Base-by-base conservation (phyloP, 2,888 invertebrate genomes). In the Drosophila flavopinicola region DNA sequence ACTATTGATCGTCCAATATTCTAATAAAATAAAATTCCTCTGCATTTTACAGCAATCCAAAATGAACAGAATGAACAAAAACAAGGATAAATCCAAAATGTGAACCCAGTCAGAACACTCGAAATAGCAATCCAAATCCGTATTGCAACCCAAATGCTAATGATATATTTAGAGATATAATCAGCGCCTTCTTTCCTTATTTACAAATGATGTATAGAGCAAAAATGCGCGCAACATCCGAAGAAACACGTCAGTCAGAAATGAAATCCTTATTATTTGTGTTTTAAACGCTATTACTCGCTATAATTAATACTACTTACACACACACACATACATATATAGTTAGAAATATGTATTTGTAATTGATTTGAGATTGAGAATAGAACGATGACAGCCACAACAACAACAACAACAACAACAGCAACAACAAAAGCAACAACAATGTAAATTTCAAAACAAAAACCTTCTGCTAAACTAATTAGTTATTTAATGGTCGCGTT, bases 401-500 rank as follows among this genome's bases (percentile, higher is more conserved):
- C 15, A 48, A 41, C 39, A 60, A 32, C 17, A 32, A 20, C 24
- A 48, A 45, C 9, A 60, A 41, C n/a, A 30, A 30, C 27, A 53
- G 45, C 33, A 49, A 65, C 35, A 57, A 33, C 39, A 15, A 10
- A 6, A 17, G 23, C 20, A 51, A 30, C n/a, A n/a, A n/a, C n/a
- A n/a, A n/a, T n/a, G n/a, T n/a, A n/a, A n/a, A n/a, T n/a, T n/a
- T n/a, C n/a, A 29, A 29, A 20, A 44, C 41, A 39, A 33, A 48
- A 58, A 61, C 48, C 54, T 65, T 66, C 49, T 61, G 64, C 57
- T 60, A 66, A 57, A 61, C 56, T 57, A 69, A 65, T 79, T 61
- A 76, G 58, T 76, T 69, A 73, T 54, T 69, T 58, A 64, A 65
- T 63, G 52, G 66, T 65, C 75, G 70, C 49, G 68, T 69, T 66